A percentile compares a stretch with the other conserved stretches of the same genome.
These are phyloP conservation scores for Leptosomus discolor DNA, from an alignment of 2,113 vertebrate genomes.

Conservation along the genomic window DNA sequence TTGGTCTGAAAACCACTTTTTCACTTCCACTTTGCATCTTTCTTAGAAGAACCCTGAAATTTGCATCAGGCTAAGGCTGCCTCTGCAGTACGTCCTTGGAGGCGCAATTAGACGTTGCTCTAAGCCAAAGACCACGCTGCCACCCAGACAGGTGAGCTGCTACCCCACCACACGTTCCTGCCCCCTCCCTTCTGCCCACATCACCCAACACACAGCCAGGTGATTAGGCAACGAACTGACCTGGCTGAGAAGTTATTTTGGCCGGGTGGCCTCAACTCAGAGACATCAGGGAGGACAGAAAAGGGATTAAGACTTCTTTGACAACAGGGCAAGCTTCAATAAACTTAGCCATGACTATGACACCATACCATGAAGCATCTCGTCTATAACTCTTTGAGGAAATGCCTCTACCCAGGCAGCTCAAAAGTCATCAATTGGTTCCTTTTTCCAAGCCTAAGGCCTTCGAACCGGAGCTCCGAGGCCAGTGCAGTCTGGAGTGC, in stretches of 20 bases:
- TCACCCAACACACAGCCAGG: background rate
- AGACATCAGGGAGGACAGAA: background rate
- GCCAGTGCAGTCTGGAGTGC: background rate
- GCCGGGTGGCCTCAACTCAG: background rate
- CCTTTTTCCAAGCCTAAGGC: background rate
- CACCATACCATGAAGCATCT: background rate
- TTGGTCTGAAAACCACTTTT: background rate
- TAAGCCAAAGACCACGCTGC: background rate
- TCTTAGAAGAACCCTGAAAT: background rate
- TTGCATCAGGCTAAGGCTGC: background rate
- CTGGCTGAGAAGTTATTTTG: background rate
- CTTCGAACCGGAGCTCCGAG: background rate
- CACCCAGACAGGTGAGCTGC: background rate
- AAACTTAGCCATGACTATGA: background rate
- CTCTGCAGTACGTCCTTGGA: background rate
- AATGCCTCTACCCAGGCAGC: background rate
- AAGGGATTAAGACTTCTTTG: background rate
- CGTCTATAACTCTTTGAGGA: background rate
- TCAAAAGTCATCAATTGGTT: background rate
- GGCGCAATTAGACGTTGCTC: rapidly evolving
- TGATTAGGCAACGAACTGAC: background rate
- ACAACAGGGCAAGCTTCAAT: background rate
- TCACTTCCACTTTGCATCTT: background rate
- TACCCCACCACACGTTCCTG: background rate
- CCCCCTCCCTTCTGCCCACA: background rate